Evolutionary conservation across 2,797 vertebrate genomes (phyloP), one percentile per base, ranked within the genome.

Genomic region (Pterois miles): DNA sequence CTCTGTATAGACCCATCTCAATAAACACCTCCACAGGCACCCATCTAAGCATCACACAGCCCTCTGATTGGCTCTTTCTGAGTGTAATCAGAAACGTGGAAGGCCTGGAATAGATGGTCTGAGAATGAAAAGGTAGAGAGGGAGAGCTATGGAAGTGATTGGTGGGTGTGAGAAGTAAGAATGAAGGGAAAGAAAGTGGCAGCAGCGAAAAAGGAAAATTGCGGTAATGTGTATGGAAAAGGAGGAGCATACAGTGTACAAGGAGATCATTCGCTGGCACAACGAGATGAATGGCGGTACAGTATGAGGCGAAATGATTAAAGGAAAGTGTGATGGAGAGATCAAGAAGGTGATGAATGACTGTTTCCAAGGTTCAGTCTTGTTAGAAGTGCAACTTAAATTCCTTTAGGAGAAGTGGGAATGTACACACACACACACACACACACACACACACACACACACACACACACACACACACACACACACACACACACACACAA

Each of bases 321-420:
- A 88, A 80, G 54, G 52, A 72, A 75, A 73, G 62, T 65, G 78
- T 75, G 80, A 89, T 82, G 83, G 81, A 85, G 71, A 79, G 85
- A 84, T 85, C 73, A 82, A 83, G 66, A 78, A 5, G 73, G 82
- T 91, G 91, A 92, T 91, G 78, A 80, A 92, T 92, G 84, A 75
- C 57, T 87, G 80, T 77, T 88, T 85, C 85, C 71, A 36, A 8
- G 43, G 79, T 87, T 84, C 76, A 74, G 56, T 84, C 46, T 52
- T 56, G 88, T 87, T 82, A 80, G 68, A 70, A 69, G 75, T 78
- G 46, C 33, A 77, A 59, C 68, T 88, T 85, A 86, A 88, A 92
- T 92, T 85, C 79, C 58, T 88, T 84, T 67, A 67, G 83, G 69
- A 74, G 78, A 65, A 54, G 43, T 69, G 73, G 74, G 75, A 76